Evolutionary conservation across 2,888 invertebrate genomes (phyloP).

Genomic region (Helicoverpa assulta): DNA sequence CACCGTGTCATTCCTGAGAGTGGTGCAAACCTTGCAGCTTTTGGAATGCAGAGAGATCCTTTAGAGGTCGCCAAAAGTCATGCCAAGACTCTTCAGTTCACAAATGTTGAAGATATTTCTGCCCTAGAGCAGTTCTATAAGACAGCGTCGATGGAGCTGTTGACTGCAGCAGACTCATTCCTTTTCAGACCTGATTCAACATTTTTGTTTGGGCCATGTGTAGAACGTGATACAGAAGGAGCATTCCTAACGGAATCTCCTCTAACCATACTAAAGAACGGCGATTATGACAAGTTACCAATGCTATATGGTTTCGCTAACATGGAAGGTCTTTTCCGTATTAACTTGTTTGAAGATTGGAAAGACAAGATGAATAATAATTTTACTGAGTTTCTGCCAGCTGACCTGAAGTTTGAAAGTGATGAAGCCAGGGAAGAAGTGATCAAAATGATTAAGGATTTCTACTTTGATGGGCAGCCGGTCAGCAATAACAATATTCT

Average conservation of each 20-base stretch:
- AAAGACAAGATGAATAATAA: conserved; percentile 70
- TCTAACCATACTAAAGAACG: conserved; percentile 67
- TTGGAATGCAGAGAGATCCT: conserved; percentile 69
- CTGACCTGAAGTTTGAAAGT: conserved; percentile 70
- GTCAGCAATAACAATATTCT: conserved; percentile 65
- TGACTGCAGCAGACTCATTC: not conserved
- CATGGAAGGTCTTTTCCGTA: conserved; percentile 71
- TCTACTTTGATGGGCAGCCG: conserved; percentile 71
- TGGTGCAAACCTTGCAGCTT: conserved; percentile 61
- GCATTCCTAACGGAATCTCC: conserved; percentile 71
- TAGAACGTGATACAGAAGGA: conserved; percentile 61
- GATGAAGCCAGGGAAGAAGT: conserved; percentile 67
- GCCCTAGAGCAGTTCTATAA: conserved; percentile 74
- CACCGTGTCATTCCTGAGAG: conserved; percentile 72
- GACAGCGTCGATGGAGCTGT: conserved; percentile 27
- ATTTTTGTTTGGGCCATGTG: conserved; percentile 61
- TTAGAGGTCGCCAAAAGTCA: conserved; percentile 67
- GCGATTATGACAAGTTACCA: conserved; percentile 70
- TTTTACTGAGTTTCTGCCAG: conserved; percentile 62
- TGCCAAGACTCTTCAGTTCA: conserved; percentile 63
- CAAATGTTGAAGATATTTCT: conserved; percentile 61
- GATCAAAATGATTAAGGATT: conserved; percentile 65
- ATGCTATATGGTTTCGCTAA: conserved; percentile 72
- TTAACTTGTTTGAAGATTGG: conserved; percentile 65
- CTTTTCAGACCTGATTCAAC: conserved; percentile 33